phyloP scores from a whole-genome alignment of 2,888 invertebrate species.

The Lasius platythorax region DNA sequence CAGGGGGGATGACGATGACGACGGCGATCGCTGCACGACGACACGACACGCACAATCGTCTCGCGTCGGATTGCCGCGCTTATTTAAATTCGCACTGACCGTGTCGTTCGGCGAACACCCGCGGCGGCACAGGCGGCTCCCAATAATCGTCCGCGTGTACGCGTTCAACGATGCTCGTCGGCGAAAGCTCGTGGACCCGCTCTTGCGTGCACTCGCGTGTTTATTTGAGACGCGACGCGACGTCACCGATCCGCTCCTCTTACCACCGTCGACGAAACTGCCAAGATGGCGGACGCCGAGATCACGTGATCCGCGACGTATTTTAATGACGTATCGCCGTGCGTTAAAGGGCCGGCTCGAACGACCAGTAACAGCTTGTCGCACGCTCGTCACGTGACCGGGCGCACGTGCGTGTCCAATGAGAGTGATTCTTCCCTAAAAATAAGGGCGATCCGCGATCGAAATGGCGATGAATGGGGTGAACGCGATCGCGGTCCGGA shows the following conservation, averaged over 20 bases:
- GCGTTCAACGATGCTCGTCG: slow-evolving; percentile 60
- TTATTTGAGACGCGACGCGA: slow-evolving; percentile 80
- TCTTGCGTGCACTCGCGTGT: slow-evolving; percentile 79
- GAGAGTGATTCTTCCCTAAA: slow-evolving; percentile 67
- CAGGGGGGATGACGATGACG: slow-evolving; percentile 33
- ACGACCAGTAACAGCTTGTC: slow-evolving; percentile 74
- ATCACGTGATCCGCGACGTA: slow-evolving; percentile 81
- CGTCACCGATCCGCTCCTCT: slow-evolving; percentile 81
- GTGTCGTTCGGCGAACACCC: slow-evolving; percentile 71
- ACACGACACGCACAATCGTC: slow-evolving; percentile 66
- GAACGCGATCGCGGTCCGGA: slow-evolving; percentile 4
- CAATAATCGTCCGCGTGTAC: slow-evolving; percentile 58
- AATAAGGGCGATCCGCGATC: slow-evolving; percentile 75
- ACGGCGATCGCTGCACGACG: slow-evolving; percentile 66
- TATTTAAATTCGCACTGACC: slow-evolving; percentile 79
- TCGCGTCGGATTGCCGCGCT: slow-evolving; percentile 76
- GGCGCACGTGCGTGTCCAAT: slow-evolving; percentile 77
- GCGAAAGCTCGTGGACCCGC: slow-evolving; percentile 58
- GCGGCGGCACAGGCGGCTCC: slow-evolving; percentile 69
- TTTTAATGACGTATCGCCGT: slow-evolving; percentile 80
- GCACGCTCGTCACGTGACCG: slow-evolving; percentile 73
- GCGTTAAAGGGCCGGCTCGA: slow-evolving; percentile 79
- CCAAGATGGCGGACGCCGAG: slow-evolving; percentile 80
- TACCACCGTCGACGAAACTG: slow-evolving; percentile 82
- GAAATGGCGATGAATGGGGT: slow-evolving; percentile 69